Percentiles rank a stretch among this genome's conserved stretches.
Conservation (phyloP, 2,888 invertebrate species). For the Icerya purchasi region DNA sequence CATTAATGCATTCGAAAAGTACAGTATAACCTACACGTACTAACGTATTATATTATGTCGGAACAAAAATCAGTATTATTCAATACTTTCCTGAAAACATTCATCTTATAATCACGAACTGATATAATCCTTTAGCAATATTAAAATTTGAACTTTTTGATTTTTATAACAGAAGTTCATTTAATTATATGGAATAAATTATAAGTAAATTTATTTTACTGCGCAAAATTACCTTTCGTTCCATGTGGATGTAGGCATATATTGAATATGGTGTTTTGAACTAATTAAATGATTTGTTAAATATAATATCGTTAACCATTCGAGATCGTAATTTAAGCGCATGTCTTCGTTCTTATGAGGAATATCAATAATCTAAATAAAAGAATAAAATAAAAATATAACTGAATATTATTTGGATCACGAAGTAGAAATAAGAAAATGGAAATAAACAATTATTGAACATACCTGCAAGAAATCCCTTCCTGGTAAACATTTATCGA, state of each 20-base stretch:
- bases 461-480: conserved; percentile 68
- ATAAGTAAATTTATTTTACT: too few relatives aligned
- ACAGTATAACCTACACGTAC: too few relatives aligned
- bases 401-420: too few relatives aligned
- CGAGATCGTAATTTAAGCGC: conserved; percentile 56
- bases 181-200: too few relatives aligned
- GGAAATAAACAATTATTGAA: neutral
- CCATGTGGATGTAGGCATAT: conserved; percentile 60
- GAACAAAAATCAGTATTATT: too few relatives aligned
- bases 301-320: conserved; percentile 77
- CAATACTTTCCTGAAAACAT: too few relatives aligned
- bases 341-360: conserved; percentile 34
- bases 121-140: too few relatives aligned
- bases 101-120: too few relatives aligned
- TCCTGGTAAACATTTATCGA: conserved; percentile 89
- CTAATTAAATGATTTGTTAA: conserved; percentile 72
- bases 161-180: too few relatives aligned
- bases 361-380: conserved; percentile 47
- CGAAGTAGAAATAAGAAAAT: neutral
- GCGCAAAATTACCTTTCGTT: conserved; percentile 34
- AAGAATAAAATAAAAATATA: neutral
- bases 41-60: too few relatives aligned
- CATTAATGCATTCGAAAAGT: too few relatives aligned
- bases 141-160: too few relatives aligned
- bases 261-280: conserved; percentile 42